Evolutionary conservation across 2,113 vertebrate species (phyloP).

Genomic region (Sylvia atricapilla): DNA sequence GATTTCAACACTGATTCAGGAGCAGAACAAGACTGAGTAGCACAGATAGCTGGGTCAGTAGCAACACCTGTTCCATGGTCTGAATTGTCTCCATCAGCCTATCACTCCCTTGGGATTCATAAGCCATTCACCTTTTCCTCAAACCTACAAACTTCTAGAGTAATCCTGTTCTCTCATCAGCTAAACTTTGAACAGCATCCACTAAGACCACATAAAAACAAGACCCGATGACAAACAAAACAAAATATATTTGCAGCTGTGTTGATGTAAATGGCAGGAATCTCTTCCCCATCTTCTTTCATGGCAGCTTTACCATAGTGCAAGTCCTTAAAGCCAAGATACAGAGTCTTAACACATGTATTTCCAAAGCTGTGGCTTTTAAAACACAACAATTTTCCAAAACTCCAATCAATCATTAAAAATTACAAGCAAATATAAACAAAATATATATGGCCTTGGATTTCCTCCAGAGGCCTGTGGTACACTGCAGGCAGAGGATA

Average conservation of each 20-base stretch:
- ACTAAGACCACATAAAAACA: neutral
- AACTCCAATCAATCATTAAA: constrained; percentile 21
- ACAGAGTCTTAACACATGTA: neutral
- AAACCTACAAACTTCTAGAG: neutral
- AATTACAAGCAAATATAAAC: constrained; percentile 54
- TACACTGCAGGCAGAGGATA: constrained; percentile 21
- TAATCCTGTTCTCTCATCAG: neutral
- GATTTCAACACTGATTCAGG: neutral
- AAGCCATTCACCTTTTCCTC: neutral
- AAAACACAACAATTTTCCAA: constrained; percentile 26
- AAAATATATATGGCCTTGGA: constrained; percentile 47
- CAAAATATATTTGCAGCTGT: neutral
- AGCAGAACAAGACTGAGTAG: neutral
- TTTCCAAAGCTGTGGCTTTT: constrained; percentile 23
- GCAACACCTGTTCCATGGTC: neutral
- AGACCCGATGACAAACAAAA: neutral
- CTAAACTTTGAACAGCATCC: neutral
- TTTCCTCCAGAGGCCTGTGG: constrained; percentile 32
- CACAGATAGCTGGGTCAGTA: neutral
- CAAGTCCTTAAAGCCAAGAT: neutral
- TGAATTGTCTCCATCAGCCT: neutral
- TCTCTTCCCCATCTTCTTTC: neutral
- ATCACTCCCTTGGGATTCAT: neutral
- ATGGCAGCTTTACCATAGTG: neutral
- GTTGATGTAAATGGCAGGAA: neutral